Evolutionary conservation across 2,888 invertebrate species (phyloP).

Genomic region (Orthosia gracilis): DNA sequence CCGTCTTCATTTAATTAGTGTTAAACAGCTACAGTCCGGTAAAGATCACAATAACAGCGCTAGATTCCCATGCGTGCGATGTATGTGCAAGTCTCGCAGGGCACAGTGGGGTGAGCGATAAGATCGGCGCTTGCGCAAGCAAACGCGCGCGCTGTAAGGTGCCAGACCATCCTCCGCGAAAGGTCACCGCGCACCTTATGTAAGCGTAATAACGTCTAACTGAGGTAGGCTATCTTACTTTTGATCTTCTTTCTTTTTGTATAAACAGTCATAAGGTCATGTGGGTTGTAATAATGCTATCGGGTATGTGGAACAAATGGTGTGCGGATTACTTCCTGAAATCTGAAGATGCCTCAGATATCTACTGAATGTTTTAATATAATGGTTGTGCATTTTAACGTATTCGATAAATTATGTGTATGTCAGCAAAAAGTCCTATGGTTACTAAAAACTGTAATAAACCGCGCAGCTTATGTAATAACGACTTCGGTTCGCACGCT

Average conservation of each 20-base stretch:
- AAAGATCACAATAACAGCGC: conserved; percentile 45
- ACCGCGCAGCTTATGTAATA: conserved; percentile 75
- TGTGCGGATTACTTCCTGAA: conserved; percentile 10
- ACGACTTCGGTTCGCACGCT: conserved; percentile 56
- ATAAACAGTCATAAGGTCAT: conserved; percentile 45
- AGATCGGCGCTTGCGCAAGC: conserved; percentile 80
- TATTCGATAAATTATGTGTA: background rate
- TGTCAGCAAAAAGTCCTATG: no score
- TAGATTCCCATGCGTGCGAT: conserved; percentile 60
- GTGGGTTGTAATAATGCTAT: conserved; percentile 22
- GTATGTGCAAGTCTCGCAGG: conserved; percentile 58
- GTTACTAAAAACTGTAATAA: conserved; percentile 40
- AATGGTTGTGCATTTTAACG: background rate
- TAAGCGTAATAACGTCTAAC: conserved; percentile 73
- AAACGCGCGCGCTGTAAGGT: conserved; percentile 80
- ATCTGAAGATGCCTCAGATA: background rate
- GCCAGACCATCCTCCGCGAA: conserved; percentile 83
- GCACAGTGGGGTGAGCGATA: conserved; percentile 78
- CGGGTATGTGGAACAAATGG: conserved; percentile 3
- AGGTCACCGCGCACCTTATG: conserved; percentile 82
- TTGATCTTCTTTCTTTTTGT: conserved; percentile 40
- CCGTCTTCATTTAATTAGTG: background rate
- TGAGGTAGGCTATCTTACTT: conserved; percentile 50
- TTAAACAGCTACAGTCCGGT: conserved; percentile 30
- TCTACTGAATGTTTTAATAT: background rate